phyloP scores from a whole-genome alignment of 2,113 vertebrate species.

The Chaetura pelagica region DNA sequence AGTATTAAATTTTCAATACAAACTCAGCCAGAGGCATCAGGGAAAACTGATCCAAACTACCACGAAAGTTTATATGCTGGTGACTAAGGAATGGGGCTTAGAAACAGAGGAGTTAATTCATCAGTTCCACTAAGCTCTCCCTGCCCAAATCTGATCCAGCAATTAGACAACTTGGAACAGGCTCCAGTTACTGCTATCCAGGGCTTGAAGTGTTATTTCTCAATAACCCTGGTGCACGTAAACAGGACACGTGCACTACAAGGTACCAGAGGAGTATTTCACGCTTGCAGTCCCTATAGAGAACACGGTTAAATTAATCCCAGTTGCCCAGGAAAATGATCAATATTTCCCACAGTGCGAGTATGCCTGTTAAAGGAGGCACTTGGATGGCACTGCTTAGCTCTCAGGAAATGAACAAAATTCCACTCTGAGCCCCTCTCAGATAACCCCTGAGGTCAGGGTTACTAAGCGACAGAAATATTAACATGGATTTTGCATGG shows the following conservation, averaged over 20 bases:
- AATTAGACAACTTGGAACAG: not conserved
- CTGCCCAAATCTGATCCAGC: not conserved
- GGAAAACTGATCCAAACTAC: not conserved
- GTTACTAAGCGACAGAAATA: slow-evolving; percentile 51
- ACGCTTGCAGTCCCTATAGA: not conserved
- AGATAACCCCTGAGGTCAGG: slow-evolving; percentile 64
- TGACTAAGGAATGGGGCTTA: not conserved
- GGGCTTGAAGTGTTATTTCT: slow-evolving; percentile 26
- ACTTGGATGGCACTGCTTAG: not conserved
- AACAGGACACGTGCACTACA: not conserved
- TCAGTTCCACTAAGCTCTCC: not conserved
- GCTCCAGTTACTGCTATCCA: not conserved
- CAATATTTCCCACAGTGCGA: not conserved
- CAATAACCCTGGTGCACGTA: not conserved
- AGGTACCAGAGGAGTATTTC: not conserved
- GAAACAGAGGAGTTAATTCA: not conserved
- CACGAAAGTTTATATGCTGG: not conserved
- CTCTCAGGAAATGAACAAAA: slow-evolving; percentile 61
- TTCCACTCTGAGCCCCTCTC: slow-evolving; percentile 46
- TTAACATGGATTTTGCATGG: not conserved
- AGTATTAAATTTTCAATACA: not conserved
- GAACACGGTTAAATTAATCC: not conserved
- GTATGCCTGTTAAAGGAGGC: not conserved
- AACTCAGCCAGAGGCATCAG: not conserved
- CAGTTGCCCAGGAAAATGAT: not conserved